Evolutionary conservation across 2,888 invertebrate species (phyloP).

Genomic region (Esperia sulphurella): DNA sequence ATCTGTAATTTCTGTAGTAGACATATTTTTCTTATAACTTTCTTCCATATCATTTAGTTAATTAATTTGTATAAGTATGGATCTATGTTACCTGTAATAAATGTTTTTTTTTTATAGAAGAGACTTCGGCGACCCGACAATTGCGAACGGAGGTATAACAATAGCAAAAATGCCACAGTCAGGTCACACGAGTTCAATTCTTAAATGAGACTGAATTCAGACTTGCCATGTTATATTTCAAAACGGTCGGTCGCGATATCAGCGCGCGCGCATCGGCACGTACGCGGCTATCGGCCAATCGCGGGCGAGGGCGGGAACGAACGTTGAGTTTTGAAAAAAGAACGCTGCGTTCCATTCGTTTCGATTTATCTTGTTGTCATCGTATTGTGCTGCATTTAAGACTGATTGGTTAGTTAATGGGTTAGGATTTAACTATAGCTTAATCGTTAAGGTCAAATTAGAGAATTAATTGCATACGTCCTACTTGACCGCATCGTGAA

Average conservation of each 20-base stretch:
- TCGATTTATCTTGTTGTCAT: constrained; percentile 30
- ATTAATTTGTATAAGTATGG: no score
- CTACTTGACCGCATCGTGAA: no score
- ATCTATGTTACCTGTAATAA: no score
- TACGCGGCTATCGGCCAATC: constrained; percentile 44
- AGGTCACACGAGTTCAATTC: not conserved
- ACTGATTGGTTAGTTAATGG: constrained; percentile 8
- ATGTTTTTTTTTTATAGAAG: no score
- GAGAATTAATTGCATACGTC: no score
- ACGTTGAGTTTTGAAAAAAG: constrained; percentile 41
- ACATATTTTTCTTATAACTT: no score
- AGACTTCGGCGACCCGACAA: no score
- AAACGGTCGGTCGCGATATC: constrained; percentile 32
- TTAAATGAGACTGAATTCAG: constrained; percentile 12
- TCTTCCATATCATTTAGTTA: no score
- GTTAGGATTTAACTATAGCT: constrained; percentile 6
- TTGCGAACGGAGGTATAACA: no score
- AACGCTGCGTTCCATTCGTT: constrained; percentile 23
- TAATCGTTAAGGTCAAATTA: no score
- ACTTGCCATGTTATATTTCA: constrained; percentile 21
- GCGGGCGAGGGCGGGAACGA: constrained; percentile 39
- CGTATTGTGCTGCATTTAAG: constrained; percentile 11
- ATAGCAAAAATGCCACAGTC: no score
- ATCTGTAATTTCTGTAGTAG: no score
- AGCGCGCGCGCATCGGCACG: constrained; percentile 36